phyloP scores from a whole-genome alignment of 2,797 vertebrate genomes.

The Enteromius mattozi region DNA sequence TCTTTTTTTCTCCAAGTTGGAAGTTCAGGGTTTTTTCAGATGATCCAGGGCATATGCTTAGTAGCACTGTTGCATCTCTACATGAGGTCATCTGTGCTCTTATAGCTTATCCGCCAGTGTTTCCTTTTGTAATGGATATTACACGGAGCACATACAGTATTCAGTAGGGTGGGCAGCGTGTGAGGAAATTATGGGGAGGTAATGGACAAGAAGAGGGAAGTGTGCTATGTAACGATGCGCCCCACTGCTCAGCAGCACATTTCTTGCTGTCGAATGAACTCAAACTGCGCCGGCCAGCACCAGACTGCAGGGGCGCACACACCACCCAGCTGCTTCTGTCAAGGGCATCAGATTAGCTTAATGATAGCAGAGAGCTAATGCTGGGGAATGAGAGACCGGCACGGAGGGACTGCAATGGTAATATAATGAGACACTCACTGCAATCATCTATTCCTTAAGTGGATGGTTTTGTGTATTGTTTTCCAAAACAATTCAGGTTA shows the following conservation, averaged over 20 bases:
- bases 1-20: neutral
- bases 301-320: conserved; percentile 17
- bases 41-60: neutral
- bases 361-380: conserved; percentile 22
- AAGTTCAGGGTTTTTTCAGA: neutral
- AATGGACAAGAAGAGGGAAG: conserved; percentile 56
- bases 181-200: conserved; percentile 35
- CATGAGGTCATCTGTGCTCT: neutral
- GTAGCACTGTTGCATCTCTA: neutral
- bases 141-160: conserved; percentile 3
- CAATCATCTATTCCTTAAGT: conserved; percentile 12
- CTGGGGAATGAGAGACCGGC: conserved; percentile 27
- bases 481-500: conserved; percentile 4
- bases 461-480: neutral
- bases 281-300: conserved; percentile 15
- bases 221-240: conserved; percentile 44
- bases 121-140: conserved; percentile 35
- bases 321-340: conserved; percentile 44
- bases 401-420: conserved; percentile 27
- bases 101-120: neutral
- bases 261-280: conserved; percentile 22
- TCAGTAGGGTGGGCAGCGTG: conserved; percentile 40
- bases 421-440: conserved; percentile 31
- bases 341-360: conserved; percentile 53
- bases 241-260: conserved; percentile 37